A percentile compares a stretch with the other conserved stretches of the same genome.
Evolutionary conservation across 2,113 vertebrate species (phyloP).

Genomic region (Lophochroa leadbeateri): DNA sequence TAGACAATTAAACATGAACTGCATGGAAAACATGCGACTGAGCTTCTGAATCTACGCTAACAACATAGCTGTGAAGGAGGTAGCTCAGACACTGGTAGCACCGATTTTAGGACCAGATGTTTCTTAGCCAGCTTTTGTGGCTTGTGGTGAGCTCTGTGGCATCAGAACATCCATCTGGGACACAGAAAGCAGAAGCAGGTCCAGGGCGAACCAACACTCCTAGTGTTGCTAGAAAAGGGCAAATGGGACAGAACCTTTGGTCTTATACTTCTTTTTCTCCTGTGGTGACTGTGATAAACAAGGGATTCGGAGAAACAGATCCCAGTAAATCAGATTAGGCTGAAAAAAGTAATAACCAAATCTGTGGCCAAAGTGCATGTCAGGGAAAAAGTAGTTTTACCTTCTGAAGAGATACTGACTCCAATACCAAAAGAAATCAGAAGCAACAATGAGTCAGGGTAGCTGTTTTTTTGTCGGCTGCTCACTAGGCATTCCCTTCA

Average conservation of each 20-base stretch:
- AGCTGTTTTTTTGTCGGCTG: background rate
- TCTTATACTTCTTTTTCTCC: background rate
- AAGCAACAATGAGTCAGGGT: background rate
- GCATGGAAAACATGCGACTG: background rate
- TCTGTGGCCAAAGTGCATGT: background rate
- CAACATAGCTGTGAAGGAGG: background rate
- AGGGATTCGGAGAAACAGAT: background rate
- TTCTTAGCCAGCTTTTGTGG: background rate
- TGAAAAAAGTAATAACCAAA: background rate
- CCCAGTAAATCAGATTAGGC: background rate
- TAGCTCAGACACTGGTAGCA: background rate
- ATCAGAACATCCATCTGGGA: background rate
- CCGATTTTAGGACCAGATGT: background rate
- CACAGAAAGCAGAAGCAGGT: background rate
- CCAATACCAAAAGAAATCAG: background rate
- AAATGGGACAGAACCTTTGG: background rate
- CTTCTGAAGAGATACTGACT: background rate
- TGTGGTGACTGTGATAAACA: background rate
- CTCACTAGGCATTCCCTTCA: background rate
- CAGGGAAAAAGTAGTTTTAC: background rate
- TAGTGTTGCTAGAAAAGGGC: background rate
- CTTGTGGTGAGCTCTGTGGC: background rate
- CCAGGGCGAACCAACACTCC: background rate
- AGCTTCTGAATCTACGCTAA: background rate
- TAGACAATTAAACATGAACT: background rate